Base-by-base conservation (phyloP, 2,888 invertebrate genomes). In the Ectemnius cavifrons region DNA sequence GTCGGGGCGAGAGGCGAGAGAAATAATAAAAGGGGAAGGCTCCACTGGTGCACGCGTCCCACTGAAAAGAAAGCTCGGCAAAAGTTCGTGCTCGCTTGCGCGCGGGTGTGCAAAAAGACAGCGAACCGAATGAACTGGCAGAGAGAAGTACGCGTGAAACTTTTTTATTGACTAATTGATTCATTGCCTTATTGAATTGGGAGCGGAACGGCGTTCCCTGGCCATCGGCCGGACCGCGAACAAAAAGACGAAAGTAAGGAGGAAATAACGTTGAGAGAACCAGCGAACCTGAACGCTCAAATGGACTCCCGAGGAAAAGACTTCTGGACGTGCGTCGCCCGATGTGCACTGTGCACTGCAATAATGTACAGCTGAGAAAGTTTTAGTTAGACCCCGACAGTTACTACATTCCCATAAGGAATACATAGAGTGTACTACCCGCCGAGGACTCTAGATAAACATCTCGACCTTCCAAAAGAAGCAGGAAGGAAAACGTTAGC, bases 81-180 rank as follows among this genome's bases (percentile, higher is more conserved):
- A 18, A 4, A 52, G 47, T 58, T 49, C 3, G 47, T 13, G 3
- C 23, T 23, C 45, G 20, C 20, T 20, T 14, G 20, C 45, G 20
- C 16, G 46, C 49, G 61, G 28, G 16, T 23, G 18, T 8, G 52
- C 27, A 16, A 52, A 52, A 52, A 52, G 16, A 52, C 52, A 52
- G 13, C n/a, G 4, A 45, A 27, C 20, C 18, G 52, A 63, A 57
- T 4, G 11, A 58, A 46, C 18, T 14, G 45, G 6, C 11, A 37
- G 11, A 28, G 5, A 37, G 56, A 63, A 47, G 20, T 16, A 49
- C 46, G 63, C n/a, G 20, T 45, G 27, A 77, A 71, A 58, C 59
- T 75, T 71, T 71, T 71, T 69, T 72, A 71, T 68, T 49, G 68
- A 60, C 69, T 77, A 77, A 77, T 77, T 77, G 72, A 75, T 77